Evolutionary conservation across 1,140 invertebrate species (phyloP).

Genomic region (Asobara japonica): DNA sequence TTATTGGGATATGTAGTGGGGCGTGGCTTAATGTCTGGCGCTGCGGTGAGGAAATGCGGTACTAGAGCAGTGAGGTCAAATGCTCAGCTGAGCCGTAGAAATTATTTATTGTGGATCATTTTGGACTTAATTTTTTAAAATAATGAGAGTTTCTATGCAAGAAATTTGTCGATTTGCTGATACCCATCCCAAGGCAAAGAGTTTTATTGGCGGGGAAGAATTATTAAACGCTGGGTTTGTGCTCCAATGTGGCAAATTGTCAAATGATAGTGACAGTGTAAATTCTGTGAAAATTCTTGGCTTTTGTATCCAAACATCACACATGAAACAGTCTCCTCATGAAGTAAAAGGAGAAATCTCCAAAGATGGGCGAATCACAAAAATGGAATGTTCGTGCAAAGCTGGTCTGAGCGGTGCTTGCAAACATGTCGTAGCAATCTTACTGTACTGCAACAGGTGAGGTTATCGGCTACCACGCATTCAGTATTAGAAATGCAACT

Average conservation of each 20-base stretch:
- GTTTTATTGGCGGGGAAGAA: not conserved
- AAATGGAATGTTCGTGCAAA: constrained; percentile 13
- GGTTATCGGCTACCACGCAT: not conserved
- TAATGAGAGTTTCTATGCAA: not conserved
- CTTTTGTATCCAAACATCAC: too few relatives aligned
- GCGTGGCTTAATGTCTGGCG: not conserved
- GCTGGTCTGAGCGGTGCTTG: constrained; percentile 26
- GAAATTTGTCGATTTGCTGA: not conserved
- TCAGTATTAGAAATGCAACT: not conserved
- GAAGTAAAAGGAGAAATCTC: constrained; percentile 18
- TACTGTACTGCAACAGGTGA: not conserved
- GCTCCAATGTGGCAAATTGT: too few relatives aligned
- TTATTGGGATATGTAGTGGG: not conserved
- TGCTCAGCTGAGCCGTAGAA: not conserved
- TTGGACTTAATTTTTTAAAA: not conserved
- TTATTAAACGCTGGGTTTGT: not conserved
- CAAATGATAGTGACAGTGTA: too few relatives aligned
- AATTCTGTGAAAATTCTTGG: too few relatives aligned
- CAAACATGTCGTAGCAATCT: constrained; percentile 12
- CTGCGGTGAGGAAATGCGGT: not conserved
- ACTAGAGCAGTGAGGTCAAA: not conserved
- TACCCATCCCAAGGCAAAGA: not conserved
- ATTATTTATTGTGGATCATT: not conserved
- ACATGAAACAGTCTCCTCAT: constrained; percentile 13
- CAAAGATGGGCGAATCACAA: not conserved